Base-by-base conservation (phyloP, 2,113 vertebrate species). In the Nesoenas mayeri region DNA sequence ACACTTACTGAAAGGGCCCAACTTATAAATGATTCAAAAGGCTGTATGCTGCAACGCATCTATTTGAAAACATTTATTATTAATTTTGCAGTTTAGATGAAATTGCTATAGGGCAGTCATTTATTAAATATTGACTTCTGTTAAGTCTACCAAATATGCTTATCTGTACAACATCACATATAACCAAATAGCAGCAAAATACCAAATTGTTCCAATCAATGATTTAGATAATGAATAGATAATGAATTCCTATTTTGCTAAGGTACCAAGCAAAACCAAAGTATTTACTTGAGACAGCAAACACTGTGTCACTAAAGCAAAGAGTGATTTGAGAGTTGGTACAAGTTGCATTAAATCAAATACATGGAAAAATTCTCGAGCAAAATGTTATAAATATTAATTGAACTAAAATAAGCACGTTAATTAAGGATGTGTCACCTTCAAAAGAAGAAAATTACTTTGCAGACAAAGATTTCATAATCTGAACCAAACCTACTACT, bases 21-120 rank as follows among this genome's bases (percentile, higher is more conserved):
- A 90, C 74, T 79, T 91, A 97, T 98, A 95, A 98, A 97, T 97
- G 3, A 98, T 98, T 98, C 95, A 97, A 66, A 56, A 97, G 67
- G n/a, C 89, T 28, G 28, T 97, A 91, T 91, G 58, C 87, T 93
- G 86, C 94, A 93, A 97, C 96, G 70, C 85, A 91, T 95, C 91
- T 97, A 97, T 97, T 97, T 96, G 88, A 91, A 96, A 95, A 89
- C 79, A 97, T 98, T 91, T 94, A 97, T 98, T 98, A 98, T 97
- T 98, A 80, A 98, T 97, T 95, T 96, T 34, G 56, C 86, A 95
- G 87, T 87, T 98, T 95, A 98, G 88, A 72, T 75, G 51, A 42
- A 64, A 77, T 88, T 96, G 93, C 96, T 97, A 94, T 53, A 94
- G 83, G 88, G 87, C 66, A 97, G 90, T 93, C 70, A 93, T 97